These are phyloP conservation scores for Ylistrum balloti DNA, from an alignment of 1,140 invertebrate species.

Conservation along the genomic window DNA sequence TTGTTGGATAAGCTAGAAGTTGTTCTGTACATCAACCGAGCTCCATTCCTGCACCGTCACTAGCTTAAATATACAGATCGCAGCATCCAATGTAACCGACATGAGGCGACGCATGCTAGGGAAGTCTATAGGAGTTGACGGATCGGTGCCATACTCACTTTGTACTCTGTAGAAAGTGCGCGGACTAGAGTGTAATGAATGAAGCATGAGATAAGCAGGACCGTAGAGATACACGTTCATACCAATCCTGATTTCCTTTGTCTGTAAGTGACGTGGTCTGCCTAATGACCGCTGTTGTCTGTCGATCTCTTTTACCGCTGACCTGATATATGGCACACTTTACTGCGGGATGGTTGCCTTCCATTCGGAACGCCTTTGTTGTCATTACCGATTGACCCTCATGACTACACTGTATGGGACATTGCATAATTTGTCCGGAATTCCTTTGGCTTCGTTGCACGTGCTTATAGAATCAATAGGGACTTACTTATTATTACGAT, in stretches of 20 bases:
- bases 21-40: too few species aligned
- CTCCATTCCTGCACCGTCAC: too few species aligned
- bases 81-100: background rate
- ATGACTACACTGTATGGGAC: too few species aligned
- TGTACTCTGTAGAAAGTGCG: background rate
- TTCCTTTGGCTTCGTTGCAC: too few species aligned
- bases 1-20: too few species aligned
- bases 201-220: background rate
- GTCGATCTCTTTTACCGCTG: background rate
- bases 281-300: conserved; percentile 3
- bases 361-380: conserved; percentile 15
- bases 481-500: too few species aligned
- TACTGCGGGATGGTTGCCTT: background rate
- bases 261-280: background rate
- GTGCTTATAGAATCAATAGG: too few species aligned
- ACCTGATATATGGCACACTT: background rate
- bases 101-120: background rate
- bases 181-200: background rate
- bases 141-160: conserved; percentile 32
- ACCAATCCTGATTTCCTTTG: background rate
- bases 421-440: too few species aligned
- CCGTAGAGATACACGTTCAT: background rate
- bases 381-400: background rate
- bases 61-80: too few species aligned
- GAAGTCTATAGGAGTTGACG: background rate